These are phyloP conservation scores for Drosophila sp. DNA, from an alignment of 1,140 invertebrate species.

Conservation along the genomic window DNA sequence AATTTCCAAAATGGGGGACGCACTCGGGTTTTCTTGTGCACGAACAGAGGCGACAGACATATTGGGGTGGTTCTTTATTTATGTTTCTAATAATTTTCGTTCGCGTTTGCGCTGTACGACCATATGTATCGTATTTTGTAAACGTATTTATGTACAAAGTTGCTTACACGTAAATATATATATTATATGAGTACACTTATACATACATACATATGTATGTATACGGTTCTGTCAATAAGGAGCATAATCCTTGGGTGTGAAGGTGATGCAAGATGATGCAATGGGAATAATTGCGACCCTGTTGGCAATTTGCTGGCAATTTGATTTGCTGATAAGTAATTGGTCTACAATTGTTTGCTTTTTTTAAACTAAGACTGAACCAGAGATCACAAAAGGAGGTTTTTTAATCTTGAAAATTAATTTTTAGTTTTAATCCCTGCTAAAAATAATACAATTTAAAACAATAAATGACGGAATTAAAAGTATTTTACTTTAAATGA, in stretches of 20 bases:
- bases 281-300: neutral
- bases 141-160: neutral
- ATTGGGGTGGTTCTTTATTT: conserved; percentile 5
- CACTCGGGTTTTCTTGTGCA: neutral
- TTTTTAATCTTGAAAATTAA: no score
- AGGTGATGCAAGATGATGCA: neutral
- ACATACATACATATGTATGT: neutral
- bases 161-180: neutral
- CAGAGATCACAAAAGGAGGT: no score
- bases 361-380: no score
- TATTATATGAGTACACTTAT: neutral
- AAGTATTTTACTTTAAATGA: no score
- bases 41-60: neutral
- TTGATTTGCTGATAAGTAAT: no score
- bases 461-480: no score
- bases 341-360: neutral
- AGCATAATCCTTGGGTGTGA: neutral
- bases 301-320: neutral
- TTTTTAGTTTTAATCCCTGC: no score
- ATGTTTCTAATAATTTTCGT: neutral
- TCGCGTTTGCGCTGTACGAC: conserved; percentile 18
- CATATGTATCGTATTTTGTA: conserved; percentile 2
- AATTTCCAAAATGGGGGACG: neutral
- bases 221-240: neutral
- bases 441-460: no score